Conservation (phyloP, 2,888 invertebrate genomes). For the Macrophya alboannulata region DNA sequence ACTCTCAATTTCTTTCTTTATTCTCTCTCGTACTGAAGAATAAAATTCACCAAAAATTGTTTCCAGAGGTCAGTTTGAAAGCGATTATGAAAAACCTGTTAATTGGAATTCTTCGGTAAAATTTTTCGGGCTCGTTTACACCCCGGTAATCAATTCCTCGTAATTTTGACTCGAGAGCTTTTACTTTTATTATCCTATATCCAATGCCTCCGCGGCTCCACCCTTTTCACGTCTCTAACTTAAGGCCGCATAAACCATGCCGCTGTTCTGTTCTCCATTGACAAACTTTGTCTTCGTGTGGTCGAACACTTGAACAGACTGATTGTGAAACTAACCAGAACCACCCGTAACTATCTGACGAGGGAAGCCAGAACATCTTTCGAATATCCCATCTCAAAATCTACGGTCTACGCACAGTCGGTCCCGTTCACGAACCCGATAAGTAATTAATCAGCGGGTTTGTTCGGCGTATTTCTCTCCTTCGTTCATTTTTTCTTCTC, state of each 20-base stretch:
- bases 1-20: neutral
- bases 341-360: neutral
- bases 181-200: constrained; percentile 6
- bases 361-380: neutral
- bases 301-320: constrained; percentile 37
- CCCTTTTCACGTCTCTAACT: neutral
- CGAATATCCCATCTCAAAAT: constrained; percentile 13
- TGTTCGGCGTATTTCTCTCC: neutral
- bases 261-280: constrained; percentile 14
- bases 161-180: neutral
- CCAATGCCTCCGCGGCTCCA: neutral
- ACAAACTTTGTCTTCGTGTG: constrained; percentile 24
- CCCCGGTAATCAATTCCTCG: neutral
- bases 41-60: neutral
- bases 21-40: neutral
- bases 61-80: neutral
- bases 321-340: constrained; percentile 45
- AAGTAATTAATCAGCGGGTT: neutral
- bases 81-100: neutral
- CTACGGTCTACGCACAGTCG: neutral
- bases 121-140: neutral
- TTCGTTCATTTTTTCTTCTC: neutral
- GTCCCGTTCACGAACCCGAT: constrained; percentile 9
- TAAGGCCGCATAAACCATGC: neutral
- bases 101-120: neutral